A percentile compares a stretch with the other conserved stretches of the same genome.
These are phyloP conservation scores for Platalea minor DNA, from an alignment of 2,797 vertebrate genomes.

Conservation along the genomic window DNA sequence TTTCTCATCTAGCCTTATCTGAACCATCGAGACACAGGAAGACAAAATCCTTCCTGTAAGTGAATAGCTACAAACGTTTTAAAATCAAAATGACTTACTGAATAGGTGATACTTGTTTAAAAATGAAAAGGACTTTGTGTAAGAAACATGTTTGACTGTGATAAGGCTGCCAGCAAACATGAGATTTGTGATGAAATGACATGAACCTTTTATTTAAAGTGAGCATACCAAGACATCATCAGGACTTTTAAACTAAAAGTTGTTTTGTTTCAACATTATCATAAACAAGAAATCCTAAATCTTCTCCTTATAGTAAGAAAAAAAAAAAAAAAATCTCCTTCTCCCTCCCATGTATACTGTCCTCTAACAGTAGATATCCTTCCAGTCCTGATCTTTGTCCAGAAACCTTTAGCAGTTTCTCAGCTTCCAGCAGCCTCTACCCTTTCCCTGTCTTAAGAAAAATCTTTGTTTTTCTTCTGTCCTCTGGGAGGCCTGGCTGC, in stretches of 20 bases:
- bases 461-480: not conserved
- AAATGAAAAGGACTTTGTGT: not conserved
- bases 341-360: not conserved
- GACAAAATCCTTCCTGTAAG: not conserved
- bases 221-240: not conserved
- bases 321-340: not conserved
- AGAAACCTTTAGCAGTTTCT: not conserved
- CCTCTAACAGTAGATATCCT: not conserved
- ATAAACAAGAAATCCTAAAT: not conserved
- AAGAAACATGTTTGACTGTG: not conserved
- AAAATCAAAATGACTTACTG: not conserved
- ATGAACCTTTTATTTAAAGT: not conserved
- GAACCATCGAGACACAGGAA: not conserved
- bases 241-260: not conserved
- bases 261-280: not conserved
- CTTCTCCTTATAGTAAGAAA: not conserved
- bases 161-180: not conserved
- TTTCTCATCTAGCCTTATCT: not conserved
- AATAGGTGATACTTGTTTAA: not conserved
- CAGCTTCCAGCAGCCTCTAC: not conserved
- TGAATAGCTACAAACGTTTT: not conserved
- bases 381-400: not conserved
- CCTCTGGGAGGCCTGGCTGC: not conserved
- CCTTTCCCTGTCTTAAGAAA: not conserved
- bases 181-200: not conserved